These are phyloP conservation scores for Diploptera punctata DNA, from an alignment of 2,888 invertebrate species.

Conservation along the genomic window DNA sequence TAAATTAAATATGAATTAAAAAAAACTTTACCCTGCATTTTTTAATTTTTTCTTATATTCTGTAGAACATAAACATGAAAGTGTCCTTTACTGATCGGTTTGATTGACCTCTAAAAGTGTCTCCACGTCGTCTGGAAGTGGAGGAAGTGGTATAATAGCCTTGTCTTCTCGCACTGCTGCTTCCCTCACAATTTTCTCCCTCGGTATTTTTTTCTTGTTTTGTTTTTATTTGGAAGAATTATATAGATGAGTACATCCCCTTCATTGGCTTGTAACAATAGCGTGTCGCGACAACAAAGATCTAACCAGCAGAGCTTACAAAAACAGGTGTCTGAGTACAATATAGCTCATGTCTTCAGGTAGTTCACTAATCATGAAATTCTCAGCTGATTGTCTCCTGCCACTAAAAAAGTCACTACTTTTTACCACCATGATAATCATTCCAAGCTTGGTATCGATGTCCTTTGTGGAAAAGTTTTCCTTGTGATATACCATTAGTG, in stretches of 20 bases:
- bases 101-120: slow-evolving; percentile 18
- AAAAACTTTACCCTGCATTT: too few relatives aligned
- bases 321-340: slow-evolving; percentile 5
- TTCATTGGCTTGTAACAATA: slow-evolving; percentile 18
- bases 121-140: background rate
- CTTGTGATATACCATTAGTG: too few relatives aligned
- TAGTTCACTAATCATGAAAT: too few relatives aligned
- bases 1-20: too few relatives aligned
- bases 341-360: background rate
- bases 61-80: too few relatives aligned
- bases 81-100: too few relatives aligned
- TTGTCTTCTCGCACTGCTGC: slow-evolving; percentile 1
- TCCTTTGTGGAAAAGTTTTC: too few relatives aligned
- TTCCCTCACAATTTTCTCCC: background rate
- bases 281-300: slow-evolving; percentile 13
- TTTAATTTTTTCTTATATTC: too few relatives aligned
- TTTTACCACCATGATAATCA: too few relatives aligned
- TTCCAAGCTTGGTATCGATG: too few relatives aligned
- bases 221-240: slow-evolving; percentile 7
- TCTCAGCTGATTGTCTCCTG: too few relatives aligned
- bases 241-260: slow-evolving; percentile 19
- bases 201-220: background rate
- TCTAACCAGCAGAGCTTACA: background rate
- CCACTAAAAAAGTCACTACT: too few relatives aligned
- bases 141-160: slow-evolving; percentile 18